phyloP scores from a whole-genome alignment of 2,888 invertebrate genomes.

The Spialia ferax region DNA sequence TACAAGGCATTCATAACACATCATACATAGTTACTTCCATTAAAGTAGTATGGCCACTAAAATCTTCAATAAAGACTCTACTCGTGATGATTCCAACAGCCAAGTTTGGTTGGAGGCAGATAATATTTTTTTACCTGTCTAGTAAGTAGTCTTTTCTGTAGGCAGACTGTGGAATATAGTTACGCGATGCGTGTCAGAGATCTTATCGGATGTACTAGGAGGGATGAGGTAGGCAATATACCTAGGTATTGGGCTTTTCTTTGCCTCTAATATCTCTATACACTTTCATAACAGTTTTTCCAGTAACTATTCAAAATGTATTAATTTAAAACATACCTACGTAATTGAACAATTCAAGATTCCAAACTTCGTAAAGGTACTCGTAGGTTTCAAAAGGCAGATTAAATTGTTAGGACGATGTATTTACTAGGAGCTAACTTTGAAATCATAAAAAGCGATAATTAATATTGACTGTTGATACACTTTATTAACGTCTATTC shows the following conservation, averaged over 20 bases:
- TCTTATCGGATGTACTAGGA: slow-evolving; percentile 41
- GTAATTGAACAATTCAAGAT: too few relatives aligned
- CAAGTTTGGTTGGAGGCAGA: neutral
- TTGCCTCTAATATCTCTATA: neutral
- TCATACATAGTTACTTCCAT: too few relatives aligned
- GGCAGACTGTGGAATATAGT: slow-evolving; percentile 20
- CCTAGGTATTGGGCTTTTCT: neutral
- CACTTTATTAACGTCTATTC: slow-evolving; percentile 19
- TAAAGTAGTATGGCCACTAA: neutral
- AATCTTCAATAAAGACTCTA: neutral
- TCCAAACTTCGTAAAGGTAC: too few relatives aligned
- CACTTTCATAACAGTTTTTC: too few relatives aligned
- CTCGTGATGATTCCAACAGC: neutral
- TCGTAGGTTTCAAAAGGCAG: too few relatives aligned
- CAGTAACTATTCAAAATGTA: too few relatives aligned
- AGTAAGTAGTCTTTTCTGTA: slow-evolving; percentile 18
- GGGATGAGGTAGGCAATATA: slow-evolving; percentile 2
- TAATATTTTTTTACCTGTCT: slow-evolving; percentile 5
- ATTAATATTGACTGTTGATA: slow-evolving; percentile 53
- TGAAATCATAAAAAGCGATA: slow-evolving; percentile 37
- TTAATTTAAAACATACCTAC: too few relatives aligned
- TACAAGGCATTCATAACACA: too few relatives aligned
- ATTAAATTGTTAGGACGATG: neutral
- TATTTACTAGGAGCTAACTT: neutral
- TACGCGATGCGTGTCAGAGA: slow-evolving; percentile 41